phyloP scores from a whole-genome alignment of 1,140 invertebrate species.

The Halotydeus destructor region DNA sequence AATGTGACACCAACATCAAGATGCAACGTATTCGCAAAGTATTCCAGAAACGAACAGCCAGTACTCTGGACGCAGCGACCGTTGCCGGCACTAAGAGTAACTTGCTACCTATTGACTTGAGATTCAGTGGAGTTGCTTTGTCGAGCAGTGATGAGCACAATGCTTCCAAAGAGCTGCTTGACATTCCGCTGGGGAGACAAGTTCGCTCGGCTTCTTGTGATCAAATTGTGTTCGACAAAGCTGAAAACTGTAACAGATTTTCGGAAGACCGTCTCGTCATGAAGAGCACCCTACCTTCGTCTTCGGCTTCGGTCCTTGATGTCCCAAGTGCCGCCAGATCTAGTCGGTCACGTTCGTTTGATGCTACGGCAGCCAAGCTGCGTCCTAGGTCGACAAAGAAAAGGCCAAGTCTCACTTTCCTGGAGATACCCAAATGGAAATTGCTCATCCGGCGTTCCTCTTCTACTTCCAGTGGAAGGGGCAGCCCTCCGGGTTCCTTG shows the following conservation, averaged over 20 bases:
- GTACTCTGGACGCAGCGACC: no score
- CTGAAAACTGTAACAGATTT: conserved; percentile 29
- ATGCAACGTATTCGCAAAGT: no score
- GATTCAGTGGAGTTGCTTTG: no score
- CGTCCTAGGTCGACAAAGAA: background rate
- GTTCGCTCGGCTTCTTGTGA: conserved; percentile 63
- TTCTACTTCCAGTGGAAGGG: conserved; percentile 1
- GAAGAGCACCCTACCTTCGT: background rate
- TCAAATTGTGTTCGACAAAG: conserved; percentile 57
- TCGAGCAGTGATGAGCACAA: no score
- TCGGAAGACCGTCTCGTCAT: background rate
- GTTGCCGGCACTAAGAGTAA: no score
- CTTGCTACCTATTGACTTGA: no score
- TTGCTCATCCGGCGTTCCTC: conserved; percentile 12
- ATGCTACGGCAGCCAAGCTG: conserved; percentile 17
- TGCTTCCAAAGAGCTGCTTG: no score
- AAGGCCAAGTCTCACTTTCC: background rate
- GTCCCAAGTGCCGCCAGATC: background rate
- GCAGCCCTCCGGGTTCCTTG: background rate
- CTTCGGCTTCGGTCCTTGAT: background rate
- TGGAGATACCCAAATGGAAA: conserved; percentile 16
- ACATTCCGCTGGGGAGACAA: no score
- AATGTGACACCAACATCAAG: no score
- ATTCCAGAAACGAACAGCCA: no score
- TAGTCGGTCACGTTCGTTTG: background rate